A percentile compares a stretch with the other conserved stretches of the same genome.
Conservation (phyloP, 2,888 invertebrate genomes). For the Apotomis betuletana region DNA sequence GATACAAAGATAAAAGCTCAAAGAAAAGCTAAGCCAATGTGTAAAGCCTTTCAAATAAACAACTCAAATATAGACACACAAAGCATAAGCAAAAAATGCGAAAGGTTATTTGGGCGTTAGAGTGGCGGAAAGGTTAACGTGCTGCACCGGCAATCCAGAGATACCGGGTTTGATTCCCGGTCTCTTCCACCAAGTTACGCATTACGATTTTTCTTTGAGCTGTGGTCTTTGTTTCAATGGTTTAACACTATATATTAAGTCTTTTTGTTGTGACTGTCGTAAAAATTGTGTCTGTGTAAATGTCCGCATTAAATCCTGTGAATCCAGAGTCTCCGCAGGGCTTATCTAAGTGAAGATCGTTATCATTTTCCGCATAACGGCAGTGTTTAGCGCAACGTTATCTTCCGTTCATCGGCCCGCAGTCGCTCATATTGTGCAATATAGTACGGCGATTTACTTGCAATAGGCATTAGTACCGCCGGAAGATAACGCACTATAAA, state of each 20-base stretch:
- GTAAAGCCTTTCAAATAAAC: no score
- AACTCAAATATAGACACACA: no score
- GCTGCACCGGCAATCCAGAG: no score
- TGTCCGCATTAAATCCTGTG: constrained; percentile 21
- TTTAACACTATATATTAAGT: constrained; percentile 8
- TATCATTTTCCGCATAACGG: constrained; percentile 49
- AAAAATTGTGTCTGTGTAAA: constrained; percentile 39
- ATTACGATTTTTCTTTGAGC: no score
- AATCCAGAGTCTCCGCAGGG: constrained; percentile 47
- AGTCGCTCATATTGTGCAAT: constrained; percentile 52
- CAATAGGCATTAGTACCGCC: constrained; percentile 8
- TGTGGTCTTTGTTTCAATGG: no score
- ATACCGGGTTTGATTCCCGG: no score
- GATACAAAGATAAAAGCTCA: no score
- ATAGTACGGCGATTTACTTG: constrained; percentile 41
- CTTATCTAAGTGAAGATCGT: constrained; percentile 45
- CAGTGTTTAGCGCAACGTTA: constrained; percentile 50
- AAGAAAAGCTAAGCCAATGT: no score
- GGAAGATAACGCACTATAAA: constrained; percentile 15
- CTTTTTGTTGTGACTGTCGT: constrained; percentile 22
- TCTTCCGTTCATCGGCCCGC: constrained; percentile 55
- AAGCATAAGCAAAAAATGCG: no score
- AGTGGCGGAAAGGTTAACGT: no score
- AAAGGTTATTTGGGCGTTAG: no score
- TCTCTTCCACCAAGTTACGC: no score